A percentile compares a stretch with the other conserved stretches of the same genome.
Evolutionary conservation across 1,140 invertebrate species (phyloP).

Genomic region (Drosophila pruinosa): DNA sequence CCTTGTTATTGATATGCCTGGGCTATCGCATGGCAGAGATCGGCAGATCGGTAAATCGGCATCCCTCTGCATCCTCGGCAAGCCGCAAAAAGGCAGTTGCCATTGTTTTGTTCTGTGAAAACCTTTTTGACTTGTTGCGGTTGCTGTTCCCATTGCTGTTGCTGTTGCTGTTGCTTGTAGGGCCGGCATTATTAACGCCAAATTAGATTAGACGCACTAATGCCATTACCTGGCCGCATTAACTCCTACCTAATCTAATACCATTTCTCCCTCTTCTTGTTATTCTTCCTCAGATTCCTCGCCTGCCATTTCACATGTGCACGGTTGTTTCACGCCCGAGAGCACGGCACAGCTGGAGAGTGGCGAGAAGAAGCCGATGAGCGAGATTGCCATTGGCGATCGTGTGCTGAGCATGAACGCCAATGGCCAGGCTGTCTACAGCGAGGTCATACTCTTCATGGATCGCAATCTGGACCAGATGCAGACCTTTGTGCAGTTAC

Average conservation of each 20-base stretch:
- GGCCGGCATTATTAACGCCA: conserved; percentile 70
- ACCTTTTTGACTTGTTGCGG: conserved; percentile 79
- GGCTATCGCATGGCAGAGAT: conserved; percentile 49
- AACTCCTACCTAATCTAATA: conserved; percentile 7
- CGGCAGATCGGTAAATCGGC: no score
- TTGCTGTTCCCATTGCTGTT: conserved; percentile 59
- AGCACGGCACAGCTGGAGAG: conserved; percentile 85
- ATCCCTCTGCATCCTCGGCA: conserved; percentile 8
- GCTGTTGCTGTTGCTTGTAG: not conserved
- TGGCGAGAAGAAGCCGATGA: conserved; percentile 86
- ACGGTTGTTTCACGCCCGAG: conserved; percentile 91
- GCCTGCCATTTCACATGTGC: conserved; percentile 88
- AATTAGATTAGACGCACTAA: conserved; percentile 80
- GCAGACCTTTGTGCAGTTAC: conserved; percentile 88
- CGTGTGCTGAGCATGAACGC: conserved; percentile 89
- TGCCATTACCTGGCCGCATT: conserved; percentile 62
- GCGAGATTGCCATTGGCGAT: conserved; percentile 90
- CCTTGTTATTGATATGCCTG: conserved; percentile 72
- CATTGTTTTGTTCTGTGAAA: conserved; percentile 76
- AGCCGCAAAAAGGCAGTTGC: conserved; percentile 71
- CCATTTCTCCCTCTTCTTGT: conserved; percentile 37
- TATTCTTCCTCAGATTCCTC: conserved; percentile 93
- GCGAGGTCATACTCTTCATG: conserved; percentile 94
- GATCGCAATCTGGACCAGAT: conserved; percentile 89
- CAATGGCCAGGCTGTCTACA: conserved; percentile 88